Conservation (phyloP, 2,797 vertebrate genomes). For the Enteromius fasciolatus region DNA sequence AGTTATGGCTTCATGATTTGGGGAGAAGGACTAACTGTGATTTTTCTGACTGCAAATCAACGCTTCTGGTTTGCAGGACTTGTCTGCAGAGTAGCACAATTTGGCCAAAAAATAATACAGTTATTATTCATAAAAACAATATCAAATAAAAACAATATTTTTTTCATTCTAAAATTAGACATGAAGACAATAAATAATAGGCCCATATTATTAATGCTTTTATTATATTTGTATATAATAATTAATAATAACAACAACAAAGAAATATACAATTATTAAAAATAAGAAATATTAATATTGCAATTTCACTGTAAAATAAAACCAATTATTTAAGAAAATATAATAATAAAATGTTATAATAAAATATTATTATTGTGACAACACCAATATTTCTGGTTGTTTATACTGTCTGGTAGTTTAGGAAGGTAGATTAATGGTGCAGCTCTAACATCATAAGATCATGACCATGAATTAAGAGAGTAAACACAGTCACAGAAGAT, state of each 20-base stretch:
- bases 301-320: too few species aligned
- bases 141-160: neutral
- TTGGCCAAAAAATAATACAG: neutral
- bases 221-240: too few species aligned
- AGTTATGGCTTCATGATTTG: neutral
- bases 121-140: neutral
- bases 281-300: neutral
- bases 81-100: neutral
- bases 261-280: neutral
- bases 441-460: neutral
- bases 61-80: neutral
- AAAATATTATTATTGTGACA: neutral
- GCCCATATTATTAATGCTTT: too few species aligned
- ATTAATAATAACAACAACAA: neutral
- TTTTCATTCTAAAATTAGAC: too few species aligned
- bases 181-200: too few species aligned
- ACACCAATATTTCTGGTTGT: neutral
- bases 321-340: too few species aligned
- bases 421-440: neutral
- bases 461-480: too few species aligned
- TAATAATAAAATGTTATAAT: too few species aligned
- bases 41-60: neutral
- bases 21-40: neutral
- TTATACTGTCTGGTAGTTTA: too few species aligned
- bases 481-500: constrained; percentile 49